Evolutionary conservation across 2,797 vertebrate species (phyloP), one percentile per base, ranked within the genome.

Genomic region (Peromyscus aztecus): DNA sequence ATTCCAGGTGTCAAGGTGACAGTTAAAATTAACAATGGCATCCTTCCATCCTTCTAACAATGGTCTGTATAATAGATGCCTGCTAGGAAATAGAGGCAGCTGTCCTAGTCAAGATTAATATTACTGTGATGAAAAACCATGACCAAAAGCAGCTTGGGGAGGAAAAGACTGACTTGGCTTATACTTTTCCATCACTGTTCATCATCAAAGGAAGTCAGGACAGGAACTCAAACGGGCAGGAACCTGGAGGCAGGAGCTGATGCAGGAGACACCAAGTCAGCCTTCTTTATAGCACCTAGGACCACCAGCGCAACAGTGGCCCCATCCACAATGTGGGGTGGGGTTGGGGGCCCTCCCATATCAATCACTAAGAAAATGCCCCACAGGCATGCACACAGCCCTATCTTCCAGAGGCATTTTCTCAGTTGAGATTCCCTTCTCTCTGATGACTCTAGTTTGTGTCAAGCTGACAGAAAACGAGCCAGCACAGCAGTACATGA

Each of bases 51-150:
- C 55, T 75, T 55, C 94, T 80, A 85, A 82, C 49, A 65, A 13
- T 69, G 61, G 52, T 76, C 71, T 96, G 78, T 31, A 2, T n/a
- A 94, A 67, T 95, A 97, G 59, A 84, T 0, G 69, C 67, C 85
- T 88, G 90, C 92, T 81, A 90, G 80, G 80, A 76, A 95, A 86
- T n/a, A 7, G 40, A 77, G n/a, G 27, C 61, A 40, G 73, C 4
- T 29, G 8, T 57, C 49, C 24, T 73, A 87, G 23, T 71, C 27
- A 40, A 21, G 34, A 23, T 71, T 55, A 52, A 23, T 11, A 17
- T 27, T 52, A 65, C 49, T 55, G 65, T 29, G 34, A 55, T 71
- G 31, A 13, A 21, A 16, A 57, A 81, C 4, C 24, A 87, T 19
- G n/a, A 55, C n/a, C 67, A 71, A 87, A 73, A 29, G 14, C 49